Conservation (phyloP, 2,888 invertebrate genomes). For the Dryomyza anilis region DNA sequence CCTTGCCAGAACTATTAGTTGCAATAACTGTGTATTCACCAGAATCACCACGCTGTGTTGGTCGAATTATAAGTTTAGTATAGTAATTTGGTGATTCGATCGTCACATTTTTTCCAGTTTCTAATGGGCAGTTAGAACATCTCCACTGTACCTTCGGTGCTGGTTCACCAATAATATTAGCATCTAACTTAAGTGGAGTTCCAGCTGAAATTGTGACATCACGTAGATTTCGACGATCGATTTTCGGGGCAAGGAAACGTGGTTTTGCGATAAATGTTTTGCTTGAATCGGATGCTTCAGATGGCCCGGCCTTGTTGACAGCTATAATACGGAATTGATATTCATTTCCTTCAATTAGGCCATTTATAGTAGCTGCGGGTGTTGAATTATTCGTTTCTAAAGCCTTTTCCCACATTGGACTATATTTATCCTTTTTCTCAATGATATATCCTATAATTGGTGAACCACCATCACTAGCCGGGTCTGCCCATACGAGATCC, state of each 20-base stretch:
- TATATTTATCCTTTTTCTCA: conserved; percentile 91
- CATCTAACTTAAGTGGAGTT: conserved; percentile 90
- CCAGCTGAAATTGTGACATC: conserved; percentile 92
- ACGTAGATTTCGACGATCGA: conserved; percentile 89
- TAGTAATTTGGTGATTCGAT: conserved; percentile 87
- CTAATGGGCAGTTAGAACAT: conserved; percentile 79
- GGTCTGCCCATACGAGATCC: conserved; percentile 89
- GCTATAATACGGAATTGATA: conserved; percentile 97
- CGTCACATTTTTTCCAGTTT: conserved; percentile 71
- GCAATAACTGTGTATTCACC: conserved; percentile 88
- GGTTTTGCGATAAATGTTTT: conserved; percentile 87
- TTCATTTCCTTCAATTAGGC: conserved; percentile 92
- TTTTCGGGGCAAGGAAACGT: conserved; percentile 90
- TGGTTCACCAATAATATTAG: conserved; percentile 92
- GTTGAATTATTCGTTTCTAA: conserved; percentile 78
- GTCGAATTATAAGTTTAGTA: conserved; percentile 83
- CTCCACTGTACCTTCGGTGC: conserved; percentile 94
- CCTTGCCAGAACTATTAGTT: conserved; percentile 85
- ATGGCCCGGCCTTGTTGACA: conserved; percentile 92
- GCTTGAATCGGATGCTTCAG: conserved; percentile 88
- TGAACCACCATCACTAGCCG: conserved; percentile 89
- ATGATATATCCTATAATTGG: conserved; percentile 92
- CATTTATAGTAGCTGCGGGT: conserved; percentile 81
- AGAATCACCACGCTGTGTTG: conserved; percentile 79
- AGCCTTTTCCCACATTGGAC: conserved; percentile 92